Base-by-base conservation (phyloP, 92 coral and sea anemone genomes). In the Meandrina meandrites region DNA sequence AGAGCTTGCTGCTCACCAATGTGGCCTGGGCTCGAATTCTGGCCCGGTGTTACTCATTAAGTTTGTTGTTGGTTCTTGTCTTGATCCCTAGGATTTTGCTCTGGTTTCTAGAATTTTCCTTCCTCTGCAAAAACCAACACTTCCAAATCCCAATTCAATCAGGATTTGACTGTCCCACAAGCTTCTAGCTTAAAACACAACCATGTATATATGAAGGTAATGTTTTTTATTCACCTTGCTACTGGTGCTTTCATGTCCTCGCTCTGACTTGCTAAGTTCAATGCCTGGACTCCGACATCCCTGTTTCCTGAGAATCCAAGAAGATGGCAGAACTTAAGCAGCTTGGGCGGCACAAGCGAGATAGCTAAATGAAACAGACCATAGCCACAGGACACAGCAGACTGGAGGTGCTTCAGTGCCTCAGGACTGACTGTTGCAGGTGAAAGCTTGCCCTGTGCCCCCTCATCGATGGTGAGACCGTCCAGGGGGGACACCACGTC, bases 191-290 rank as follows among this genome's bases (percentile, higher is more conserved):
- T 48, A 7, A 8, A 48, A 48, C 53, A 48, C 12, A 40, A 40
- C 45, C 45, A 48, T 9, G 1, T 48, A 8, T 48, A 12, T 4
- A 48, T 12, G 1, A 48, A 48, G 9, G 53, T 48, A 12, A 48
- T 8, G 0, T 48, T 48, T 9, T 4, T 48, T 48, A 27, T 36
- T 50, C 13, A 96, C 98, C 98, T 91, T 82, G 98, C 98, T 14
- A 96, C 96, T 11, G 98, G 98, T n/a, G 98, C 98, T 76, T 96
- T 96, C 94, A 96, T 95, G 78, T 96, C 98, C 28, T 96, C 96
- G 92, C 98, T 96, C 85, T 93, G 92, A 84, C 98, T 94, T 51
- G 98, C 98, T 77, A 94, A 90, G 82, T 94, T 93, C 82, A 96
- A 75, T 17, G 98, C 98, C 79, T 91, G 94, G 10, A 96, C 84